A percentile compares a stretch with the other conserved stretches of the same genome.
Evolutionary conservation across 2,113 vertebrate genomes (phyloP).

Genomic region (Bufo bufo): DNA sequence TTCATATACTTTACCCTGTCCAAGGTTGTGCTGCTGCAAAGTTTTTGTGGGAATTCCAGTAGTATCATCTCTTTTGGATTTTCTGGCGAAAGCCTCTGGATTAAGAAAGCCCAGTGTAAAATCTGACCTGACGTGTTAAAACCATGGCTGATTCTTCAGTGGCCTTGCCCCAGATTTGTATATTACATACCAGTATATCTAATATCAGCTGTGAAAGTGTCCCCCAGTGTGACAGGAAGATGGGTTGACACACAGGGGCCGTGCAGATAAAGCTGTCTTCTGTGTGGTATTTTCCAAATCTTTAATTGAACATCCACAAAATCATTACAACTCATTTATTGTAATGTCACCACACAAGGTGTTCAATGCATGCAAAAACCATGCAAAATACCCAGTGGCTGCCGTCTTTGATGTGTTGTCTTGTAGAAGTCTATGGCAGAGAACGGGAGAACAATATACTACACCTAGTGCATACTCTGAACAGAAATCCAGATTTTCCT

Average conservation of each 20-base stretch:
- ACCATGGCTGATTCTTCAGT: slow-evolving; percentile 9
- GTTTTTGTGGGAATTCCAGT: not conserved
- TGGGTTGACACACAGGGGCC: not conserved
- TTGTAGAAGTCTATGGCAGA: too few species aligned
- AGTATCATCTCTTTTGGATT: not conserved
- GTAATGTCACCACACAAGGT: too few species aligned
- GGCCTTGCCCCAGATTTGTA: slow-evolving; percentile 22
- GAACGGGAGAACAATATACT: too few species aligned
- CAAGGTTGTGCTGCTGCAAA: too few species aligned
- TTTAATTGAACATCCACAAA: not conserved
- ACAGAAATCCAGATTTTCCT: not conserved
- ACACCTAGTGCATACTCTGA: not conserved
- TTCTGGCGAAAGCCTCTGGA: not conserved
- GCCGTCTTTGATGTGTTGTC: too few species aligned
- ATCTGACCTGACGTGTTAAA: slow-evolving; percentile 7
- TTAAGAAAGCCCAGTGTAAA: not conserved
- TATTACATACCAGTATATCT: slow-evolving; percentile 4
- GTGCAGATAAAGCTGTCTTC: not conserved
- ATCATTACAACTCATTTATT: too few species aligned
- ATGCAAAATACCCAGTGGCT: too few species aligned
- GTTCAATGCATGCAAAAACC: too few species aligned
- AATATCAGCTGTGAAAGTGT: not conserved
- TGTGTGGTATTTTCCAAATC: not conserved
- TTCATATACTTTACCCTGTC: too few species aligned
- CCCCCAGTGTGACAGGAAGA: slow-evolving; percentile 7